Conservation (phyloP, 2,797 vertebrate genomes). For the Enteromius fasciolatus region DNA sequence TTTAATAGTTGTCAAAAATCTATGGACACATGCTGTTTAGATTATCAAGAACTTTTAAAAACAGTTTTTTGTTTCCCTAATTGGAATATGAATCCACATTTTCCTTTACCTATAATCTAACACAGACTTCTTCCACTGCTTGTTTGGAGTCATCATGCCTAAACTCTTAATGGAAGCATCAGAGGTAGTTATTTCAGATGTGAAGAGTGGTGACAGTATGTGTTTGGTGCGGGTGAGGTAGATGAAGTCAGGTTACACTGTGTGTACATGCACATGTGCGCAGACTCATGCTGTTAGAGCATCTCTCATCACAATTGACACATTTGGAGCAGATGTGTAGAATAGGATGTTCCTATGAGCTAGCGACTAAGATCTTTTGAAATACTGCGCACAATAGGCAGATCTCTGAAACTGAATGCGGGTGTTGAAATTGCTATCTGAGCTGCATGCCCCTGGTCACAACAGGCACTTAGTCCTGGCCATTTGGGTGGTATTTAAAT, state of each 20-base stretch:
- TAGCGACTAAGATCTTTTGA: slow-evolving; percentile 1
- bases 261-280: neutral
- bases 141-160: neutral
- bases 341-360: slow-evolving; percentile 30
- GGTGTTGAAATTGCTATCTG: slow-evolving; percentile 34
- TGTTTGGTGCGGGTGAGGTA: neutral
- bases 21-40: too few species aligned
- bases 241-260: neutral
- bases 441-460: slow-evolving; percentile 35
- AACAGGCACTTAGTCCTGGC: slow-evolving; percentile 24
- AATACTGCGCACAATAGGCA: slow-evolving; percentile 23
- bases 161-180: neutral
- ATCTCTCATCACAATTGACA: slow-evolving; percentile 38
- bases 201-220: neutral
- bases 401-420: slow-evolving; percentile 30
- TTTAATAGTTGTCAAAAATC: neutral
- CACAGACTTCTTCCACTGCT: neutral
- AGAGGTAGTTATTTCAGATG: too few species aligned
- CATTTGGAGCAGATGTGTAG: slow-evolving; percentile 31
- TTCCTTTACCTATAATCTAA: neutral
- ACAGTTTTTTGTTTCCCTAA: neutral
- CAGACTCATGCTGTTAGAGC: neutral
- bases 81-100: neutral
- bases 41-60: neutral
- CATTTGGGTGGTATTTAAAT: slow-evolving; percentile 42